Conservation (phyloP, 2,888 invertebrate species). For the Petrolisthes manimaculis region DNA sequence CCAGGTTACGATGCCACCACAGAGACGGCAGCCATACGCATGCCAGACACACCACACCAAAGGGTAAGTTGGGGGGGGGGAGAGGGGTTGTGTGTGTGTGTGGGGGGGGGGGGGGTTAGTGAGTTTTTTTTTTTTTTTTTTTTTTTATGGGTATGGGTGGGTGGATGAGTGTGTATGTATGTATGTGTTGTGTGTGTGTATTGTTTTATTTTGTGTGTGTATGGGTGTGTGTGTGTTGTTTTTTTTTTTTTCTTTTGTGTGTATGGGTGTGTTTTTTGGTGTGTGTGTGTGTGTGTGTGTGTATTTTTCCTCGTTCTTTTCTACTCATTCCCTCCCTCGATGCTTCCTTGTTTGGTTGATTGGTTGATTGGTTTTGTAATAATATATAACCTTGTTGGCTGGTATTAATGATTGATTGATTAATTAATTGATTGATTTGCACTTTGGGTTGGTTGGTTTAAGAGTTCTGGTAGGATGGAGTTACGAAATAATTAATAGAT, state of each 20-base stretch:
- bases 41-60: conserved; percentile 41
- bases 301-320: background rate
- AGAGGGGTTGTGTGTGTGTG: too few species aligned
- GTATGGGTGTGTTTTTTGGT: background rate
- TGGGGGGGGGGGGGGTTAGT: too few species aligned
- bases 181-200: background rate
- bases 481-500: background rate
- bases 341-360: background rate
- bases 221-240: background rate
- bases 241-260: too few species aligned
- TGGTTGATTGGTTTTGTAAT: background rate
- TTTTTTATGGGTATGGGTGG: too few species aligned
- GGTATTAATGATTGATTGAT: background rate
- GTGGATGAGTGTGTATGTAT: too few species aligned
- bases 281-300: background rate
- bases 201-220: background rate
- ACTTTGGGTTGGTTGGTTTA: too few species aligned
- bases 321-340: too few species aligned
- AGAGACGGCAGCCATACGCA: conserved; percentile 35
- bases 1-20: conserved; percentile 44
- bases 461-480: too few species aligned
- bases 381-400: too few species aligned
- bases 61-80: conserved; percentile 42
- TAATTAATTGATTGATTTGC: background rate
- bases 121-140: background rate